Conservation (phyloP, 2,888 invertebrate species). For the Xanthorhoe spadicearia region DNA sequence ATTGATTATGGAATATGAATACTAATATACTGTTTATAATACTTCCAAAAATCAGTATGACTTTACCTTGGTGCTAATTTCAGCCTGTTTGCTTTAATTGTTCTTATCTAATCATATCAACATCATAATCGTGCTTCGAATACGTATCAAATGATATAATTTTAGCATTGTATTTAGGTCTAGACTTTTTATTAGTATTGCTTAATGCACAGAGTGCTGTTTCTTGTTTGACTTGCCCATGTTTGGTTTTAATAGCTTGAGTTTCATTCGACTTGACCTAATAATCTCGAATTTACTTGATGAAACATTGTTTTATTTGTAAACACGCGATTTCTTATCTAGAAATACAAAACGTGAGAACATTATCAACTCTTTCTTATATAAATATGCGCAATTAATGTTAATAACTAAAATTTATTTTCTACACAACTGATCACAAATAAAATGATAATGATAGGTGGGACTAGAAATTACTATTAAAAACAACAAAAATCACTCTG, state of each 20-base stretch:
- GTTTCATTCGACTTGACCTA: constrained; percentile 31
- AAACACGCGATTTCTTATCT: constrained; percentile 24
- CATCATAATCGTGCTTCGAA: constrained; percentile 59
- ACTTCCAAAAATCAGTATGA: neutral
- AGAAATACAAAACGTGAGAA: constrained; percentile 13
- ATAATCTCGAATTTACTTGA: neutral
- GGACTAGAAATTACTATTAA: no score
- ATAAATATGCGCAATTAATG: neutral
- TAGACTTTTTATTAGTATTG: constrained; percentile 12
- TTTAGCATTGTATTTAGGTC: constrained; percentile 27
- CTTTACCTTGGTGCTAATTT: constrained; percentile 16
- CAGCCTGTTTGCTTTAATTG: constrained; percentile 38
- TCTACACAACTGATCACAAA: no score
- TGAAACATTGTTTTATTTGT: constrained; percentile 7
- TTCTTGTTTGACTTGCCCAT: neutral
- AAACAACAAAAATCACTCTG: no score
- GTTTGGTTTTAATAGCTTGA: neutral
- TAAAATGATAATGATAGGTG: no score
- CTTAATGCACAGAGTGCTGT: neutral
- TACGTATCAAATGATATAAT: constrained; percentile 45
- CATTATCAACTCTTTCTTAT: constrained; percentile 12
- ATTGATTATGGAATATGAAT: neutral
- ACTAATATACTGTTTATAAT: neutral
- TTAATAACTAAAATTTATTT: neutral
- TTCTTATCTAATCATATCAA: constrained; percentile 59